Conservation (phyloP, 1,140 invertebrate genomes). For the Trichonephila clavipes region DNA sequence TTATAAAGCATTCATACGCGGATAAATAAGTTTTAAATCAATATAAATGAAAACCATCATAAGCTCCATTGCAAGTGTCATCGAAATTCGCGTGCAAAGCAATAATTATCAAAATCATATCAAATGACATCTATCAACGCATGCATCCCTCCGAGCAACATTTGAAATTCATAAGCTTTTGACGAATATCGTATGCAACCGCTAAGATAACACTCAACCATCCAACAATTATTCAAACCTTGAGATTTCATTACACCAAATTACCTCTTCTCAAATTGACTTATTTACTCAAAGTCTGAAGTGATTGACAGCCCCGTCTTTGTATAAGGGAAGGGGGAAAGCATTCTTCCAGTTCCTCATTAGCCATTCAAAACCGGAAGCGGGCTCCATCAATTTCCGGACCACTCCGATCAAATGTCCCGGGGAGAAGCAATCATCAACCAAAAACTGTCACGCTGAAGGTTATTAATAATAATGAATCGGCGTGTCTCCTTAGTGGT, state of each 20-base stretch:
- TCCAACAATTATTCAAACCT: neutral
- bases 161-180: too few species aligned
- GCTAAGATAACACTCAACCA: too few species aligned
- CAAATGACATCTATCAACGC: too few species aligned
- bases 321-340: neutral
- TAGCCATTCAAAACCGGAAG: neutral
- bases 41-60: too few species aligned
- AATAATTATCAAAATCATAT: too few species aligned
- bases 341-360: neutral
- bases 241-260: neutral
- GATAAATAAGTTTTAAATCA: too few species aligned
- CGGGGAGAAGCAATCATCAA: neutral
- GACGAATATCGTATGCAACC: too few species aligned
- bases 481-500: neutral
- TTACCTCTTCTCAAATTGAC: neutral
- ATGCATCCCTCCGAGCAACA: too few species aligned
- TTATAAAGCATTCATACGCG: too few species aligned
- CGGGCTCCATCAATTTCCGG: neutral
- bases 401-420: neutral
- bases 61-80: too few species aligned
- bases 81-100: too few species aligned
- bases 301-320: neutral
- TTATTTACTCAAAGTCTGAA: neutral
- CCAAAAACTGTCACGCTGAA: slow-evolving; percentile 1
- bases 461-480: slow-evolving; percentile 19